Conservation (phyloP, 2,113 vertebrate species). For the Apodemus sylvaticus region DNA sequence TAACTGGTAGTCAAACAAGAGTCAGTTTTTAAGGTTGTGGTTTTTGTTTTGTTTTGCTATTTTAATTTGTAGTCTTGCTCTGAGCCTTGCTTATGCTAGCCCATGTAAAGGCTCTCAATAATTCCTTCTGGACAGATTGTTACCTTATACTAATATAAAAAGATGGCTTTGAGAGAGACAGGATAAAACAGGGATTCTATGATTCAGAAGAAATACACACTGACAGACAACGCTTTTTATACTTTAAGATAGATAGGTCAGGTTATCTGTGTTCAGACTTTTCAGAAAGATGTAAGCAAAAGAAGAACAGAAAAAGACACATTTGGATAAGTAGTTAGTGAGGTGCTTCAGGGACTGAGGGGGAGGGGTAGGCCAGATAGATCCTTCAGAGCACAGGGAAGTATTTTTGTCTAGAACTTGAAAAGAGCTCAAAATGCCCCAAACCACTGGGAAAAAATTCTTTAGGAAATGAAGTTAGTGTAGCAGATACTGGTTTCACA, state of each 20-base stretch:
- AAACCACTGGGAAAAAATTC: background rate
- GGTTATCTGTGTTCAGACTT: background rate
- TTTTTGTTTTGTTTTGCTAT: background rate
- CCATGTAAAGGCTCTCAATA: background rate
- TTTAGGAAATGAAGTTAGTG: background rate
- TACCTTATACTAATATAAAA: slow-evolving; percentile 3
- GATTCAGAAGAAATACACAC: background rate
- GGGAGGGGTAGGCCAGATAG: background rate
- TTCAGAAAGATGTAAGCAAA: background rate
- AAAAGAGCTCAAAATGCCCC: background rate
- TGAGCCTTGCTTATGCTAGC: background rate
- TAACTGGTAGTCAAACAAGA: background rate
- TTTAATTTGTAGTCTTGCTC: background rate
- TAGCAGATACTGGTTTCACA: background rate
- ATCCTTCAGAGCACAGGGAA: background rate
- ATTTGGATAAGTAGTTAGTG: background rate
- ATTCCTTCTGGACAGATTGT: background rate
- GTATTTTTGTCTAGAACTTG: background rate
- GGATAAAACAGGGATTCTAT: background rate
- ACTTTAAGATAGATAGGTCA: background rate
- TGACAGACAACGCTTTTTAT: background rate
- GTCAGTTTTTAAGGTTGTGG: background rate
- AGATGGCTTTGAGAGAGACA: background rate
- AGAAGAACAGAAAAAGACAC: background rate
- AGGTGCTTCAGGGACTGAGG: background rate